Percentiles rank a stretch among this genome's conserved stretches.
These are phyloP conservation scores for Lycaena phlaeas DNA, from an alignment of 2,888 invertebrate genomes.

Conservation along the genomic window DNA sequence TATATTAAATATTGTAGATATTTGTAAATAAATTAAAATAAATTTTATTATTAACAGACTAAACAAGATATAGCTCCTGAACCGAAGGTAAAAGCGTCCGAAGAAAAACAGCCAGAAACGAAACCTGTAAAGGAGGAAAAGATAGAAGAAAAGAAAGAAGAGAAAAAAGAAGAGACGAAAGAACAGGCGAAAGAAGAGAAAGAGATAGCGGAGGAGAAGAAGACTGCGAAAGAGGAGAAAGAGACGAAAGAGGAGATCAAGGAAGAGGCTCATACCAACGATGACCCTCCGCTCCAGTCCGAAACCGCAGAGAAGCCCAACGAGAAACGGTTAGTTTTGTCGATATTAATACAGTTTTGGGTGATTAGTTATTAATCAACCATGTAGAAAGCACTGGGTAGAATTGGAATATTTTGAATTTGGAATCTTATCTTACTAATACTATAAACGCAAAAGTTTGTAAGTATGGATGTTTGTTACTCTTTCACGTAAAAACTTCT, in stretches of 20 bases:
- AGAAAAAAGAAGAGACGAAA: too few species aligned
- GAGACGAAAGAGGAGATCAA: constrained; percentile 11
- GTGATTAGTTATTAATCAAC: too few species aligned
- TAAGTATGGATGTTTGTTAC: too few species aligned
- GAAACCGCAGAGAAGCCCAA: constrained; percentile 45
- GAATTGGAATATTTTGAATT: too few species aligned
- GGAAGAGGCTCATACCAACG: constrained; percentile 27
- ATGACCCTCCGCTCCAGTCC: constrained; percentile 53
- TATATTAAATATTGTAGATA: too few species aligned
- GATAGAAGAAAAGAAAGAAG: too few species aligned
- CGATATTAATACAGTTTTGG: too few species aligned
- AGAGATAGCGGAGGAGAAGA: constrained; percentile 12
- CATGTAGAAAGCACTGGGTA: too few species aligned
- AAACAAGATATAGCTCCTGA: not conserved
- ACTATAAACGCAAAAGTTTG: too few species aligned
- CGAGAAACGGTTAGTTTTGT: constrained; percentile 49
- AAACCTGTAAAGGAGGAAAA: constrained; percentile 14
- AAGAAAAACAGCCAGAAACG: constrained; percentile 7
- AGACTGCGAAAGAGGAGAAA: too few species aligned
- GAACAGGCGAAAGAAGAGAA: constrained; percentile 9
- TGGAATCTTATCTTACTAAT: too few species aligned
- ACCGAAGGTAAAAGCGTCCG: constrained; percentile 4
- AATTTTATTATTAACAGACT: not conserved
- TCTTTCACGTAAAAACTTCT: too few species aligned
- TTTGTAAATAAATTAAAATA: not conserved